Evolutionary conservation across 2,888 invertebrate species (phyloP).

Genomic region (Diaphora mendica): DNA sequence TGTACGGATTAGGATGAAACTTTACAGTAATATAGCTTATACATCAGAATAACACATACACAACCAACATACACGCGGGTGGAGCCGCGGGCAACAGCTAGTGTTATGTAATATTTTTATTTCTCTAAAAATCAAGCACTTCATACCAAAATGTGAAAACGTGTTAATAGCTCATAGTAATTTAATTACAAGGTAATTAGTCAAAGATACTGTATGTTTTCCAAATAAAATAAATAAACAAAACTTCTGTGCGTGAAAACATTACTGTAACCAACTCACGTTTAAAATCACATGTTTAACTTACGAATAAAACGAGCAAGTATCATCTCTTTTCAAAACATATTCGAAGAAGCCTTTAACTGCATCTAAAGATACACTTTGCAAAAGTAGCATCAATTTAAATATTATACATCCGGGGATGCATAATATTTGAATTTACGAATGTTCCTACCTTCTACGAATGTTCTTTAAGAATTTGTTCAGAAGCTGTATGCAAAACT

Average conservation of each 20-base stretch:
- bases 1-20: too few relatives aligned
- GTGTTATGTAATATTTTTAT: too few relatives aligned
- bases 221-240: not conserved
- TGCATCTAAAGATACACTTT: slow-evolving; percentile 4
- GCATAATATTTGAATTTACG: too few relatives aligned
- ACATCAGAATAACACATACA: too few relatives aligned
- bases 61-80: too few relatives aligned
- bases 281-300: slow-evolving; percentile 33
- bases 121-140: too few relatives aligned
- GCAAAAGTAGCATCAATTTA: slow-evolving; percentile 31
- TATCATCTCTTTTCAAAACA: not conserved
- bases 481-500: slow-evolving; percentile 58
- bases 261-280: slow-evolving; percentile 12
- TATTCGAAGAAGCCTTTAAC: slow-evolving; percentile 10
- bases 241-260: not conserved
- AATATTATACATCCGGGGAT: slow-evolving; percentile 37
- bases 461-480: slow-evolving; percentile 47
- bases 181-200: too few relatives aligned
- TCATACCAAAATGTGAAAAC: too few relatives aligned
- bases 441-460: slow-evolving; percentile 31
- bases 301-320: not conserved
- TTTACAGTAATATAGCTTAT: too few relatives aligned
- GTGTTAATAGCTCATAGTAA: too few relatives aligned
- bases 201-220: too few relatives aligned
- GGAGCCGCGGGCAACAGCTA: too few relatives aligned